Evolutionary conservation across 2,113 vertebrate genomes (phyloP), one percentile per base, ranked within the genome.

Genomic region (Mesembrinibis cayennensis): DNA sequence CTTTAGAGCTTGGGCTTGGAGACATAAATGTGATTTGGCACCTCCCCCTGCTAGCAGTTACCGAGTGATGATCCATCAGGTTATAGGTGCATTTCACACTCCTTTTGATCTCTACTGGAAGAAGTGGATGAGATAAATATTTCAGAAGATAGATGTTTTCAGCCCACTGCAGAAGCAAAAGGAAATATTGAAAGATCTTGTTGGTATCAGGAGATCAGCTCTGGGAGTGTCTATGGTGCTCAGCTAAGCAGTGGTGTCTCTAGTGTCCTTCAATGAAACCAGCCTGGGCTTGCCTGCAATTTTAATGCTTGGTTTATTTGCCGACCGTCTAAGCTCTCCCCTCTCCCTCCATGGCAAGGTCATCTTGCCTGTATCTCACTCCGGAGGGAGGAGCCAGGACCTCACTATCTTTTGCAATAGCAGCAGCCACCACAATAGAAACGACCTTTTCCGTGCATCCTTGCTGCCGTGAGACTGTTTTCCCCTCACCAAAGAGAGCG

Each of bases 221-320:
- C 69, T 8, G 65, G 26, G 84, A 86, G 55, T 3, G 50, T 61
- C 62, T 55, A 3, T 74, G 9, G 10, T 15, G 61, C 79, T 84
- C 66, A 4, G n/a, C 10, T 67, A 11, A 91, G 67, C 61, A 65
- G 70, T 74, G 45, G 38, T 1, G 11, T 83, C 87, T 90, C 52
- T 4, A 19, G 83, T 26, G 66, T 69, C 83, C 87, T 70, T 17
- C 47, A 62, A 20, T 53, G 45, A 61, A 79, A 67, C 76, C 85
- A 82, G 90, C 74, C 71, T 30, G 58, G 82, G 19, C 89, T 81
- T 80, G 90, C 81, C 61, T 65, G 73, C 58, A 49, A 56, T 90
- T 66, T 61, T 40, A 67, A 95, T 10, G 74, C 67, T 90, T 10
- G 85, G 9, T 78, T 90, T 62, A 4, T 79, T 78, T 67, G 7